Evolutionary conservation across 1,140 invertebrate species (phyloP).

Genomic region (Ceratina japonica): DNA sequence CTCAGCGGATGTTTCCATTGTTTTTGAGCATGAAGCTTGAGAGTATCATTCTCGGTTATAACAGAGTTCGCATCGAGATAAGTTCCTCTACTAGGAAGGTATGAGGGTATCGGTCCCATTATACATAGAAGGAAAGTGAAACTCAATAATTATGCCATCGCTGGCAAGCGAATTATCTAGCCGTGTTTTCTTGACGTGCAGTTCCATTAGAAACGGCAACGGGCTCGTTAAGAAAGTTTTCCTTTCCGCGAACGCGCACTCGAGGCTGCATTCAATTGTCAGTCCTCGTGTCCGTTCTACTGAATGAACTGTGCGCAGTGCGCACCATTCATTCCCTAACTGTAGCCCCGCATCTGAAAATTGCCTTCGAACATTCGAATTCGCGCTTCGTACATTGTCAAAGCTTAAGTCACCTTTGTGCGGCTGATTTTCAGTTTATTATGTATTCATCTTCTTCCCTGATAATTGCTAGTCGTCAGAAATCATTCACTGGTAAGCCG

Average conservation of each 20-base stretch:
- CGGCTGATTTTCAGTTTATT: neutral
- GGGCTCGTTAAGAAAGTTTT: constrained; percentile 47
- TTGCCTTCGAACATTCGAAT: neutral
- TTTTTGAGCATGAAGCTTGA: constrained; percentile 19
- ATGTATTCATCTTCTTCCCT: neutral
- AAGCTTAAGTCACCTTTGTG: neutral
- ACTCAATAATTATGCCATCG: constrained; percentile 34
- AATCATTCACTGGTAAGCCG: too few relatives aligned
- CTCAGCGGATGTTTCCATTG: constrained; percentile 18
- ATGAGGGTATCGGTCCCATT: neutral
- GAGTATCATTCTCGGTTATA: constrained; percentile 14
- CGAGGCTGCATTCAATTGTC: constrained; percentile 31
- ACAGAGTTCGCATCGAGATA: constrained; percentile 7
- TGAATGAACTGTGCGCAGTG: constrained; percentile 27
- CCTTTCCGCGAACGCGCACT: constrained; percentile 28
- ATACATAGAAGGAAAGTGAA: neutral
- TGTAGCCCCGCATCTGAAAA: neutral
- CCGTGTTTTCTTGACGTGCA: constrained; percentile 38
- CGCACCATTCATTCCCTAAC: constrained; percentile 10
- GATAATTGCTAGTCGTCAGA: neutral
- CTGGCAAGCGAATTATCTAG: constrained; percentile 35
- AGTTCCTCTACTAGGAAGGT: constrained; percentile 9
- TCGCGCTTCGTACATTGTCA: neutral
- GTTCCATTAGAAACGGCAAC: constrained; percentile 27
- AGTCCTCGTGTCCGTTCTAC: constrained; percentile 14